These are phyloP conservation scores for Sebastes schlegelii DNA, from an alignment of 2,113 vertebrate genomes.

Conservation along the genomic window DNA sequence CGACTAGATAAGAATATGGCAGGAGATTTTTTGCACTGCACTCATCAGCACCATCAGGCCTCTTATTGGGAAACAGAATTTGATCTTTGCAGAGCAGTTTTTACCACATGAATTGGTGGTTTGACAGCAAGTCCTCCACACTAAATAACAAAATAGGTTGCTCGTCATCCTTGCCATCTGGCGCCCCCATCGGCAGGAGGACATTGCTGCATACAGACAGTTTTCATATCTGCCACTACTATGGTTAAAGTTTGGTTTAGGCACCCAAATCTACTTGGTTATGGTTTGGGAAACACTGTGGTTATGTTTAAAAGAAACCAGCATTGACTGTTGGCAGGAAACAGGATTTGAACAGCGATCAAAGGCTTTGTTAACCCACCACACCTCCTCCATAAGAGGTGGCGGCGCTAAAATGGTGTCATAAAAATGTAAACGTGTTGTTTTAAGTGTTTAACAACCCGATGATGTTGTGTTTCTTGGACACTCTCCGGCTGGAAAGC, in stretches of 20 bases:
- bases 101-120: background rate
- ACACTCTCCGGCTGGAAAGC: no score
- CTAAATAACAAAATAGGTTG: background rate
- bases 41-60: slow-evolving; percentile 24
- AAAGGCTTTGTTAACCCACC: no score
- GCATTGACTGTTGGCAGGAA: background rate
- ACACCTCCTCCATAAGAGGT: no score
- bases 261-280: background rate
- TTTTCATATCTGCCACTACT: background rate
- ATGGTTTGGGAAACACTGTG: no score
- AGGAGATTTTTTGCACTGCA: slow-evolving; percentile 14
- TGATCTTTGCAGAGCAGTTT: slow-evolving; percentile 3
- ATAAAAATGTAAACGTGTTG: background rate
- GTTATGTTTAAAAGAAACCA: background rate
- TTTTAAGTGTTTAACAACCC: no score
- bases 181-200: no score
- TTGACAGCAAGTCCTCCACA: background rate
- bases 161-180: background rate
- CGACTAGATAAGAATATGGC: slow-evolving; percentile 36
- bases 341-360: background rate
- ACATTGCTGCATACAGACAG: no score
- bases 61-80: background rate
- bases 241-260: background rate
- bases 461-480: no score
- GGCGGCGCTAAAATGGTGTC: background rate